Evolutionary conservation across 2,888 invertebrate genomes (phyloP).

Genomic region (Spilarctia lutea): DNA sequence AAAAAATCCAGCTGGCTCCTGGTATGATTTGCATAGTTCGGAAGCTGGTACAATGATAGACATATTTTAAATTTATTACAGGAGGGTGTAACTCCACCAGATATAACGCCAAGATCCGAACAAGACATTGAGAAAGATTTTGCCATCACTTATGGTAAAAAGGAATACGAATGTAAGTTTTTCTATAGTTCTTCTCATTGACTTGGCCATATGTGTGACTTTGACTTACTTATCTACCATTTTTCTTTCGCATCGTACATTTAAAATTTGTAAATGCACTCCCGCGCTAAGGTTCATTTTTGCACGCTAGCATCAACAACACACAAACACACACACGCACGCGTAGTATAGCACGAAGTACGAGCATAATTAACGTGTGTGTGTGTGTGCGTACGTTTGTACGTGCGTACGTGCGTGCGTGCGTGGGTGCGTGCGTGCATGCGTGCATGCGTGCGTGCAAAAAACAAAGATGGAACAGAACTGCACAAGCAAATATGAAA

Average conservation of each 20-base stretch:
- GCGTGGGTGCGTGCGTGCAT: too few relatives aligned
- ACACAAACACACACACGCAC: too few relatives aligned
- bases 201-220: background rate
- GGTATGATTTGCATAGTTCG: background rate
- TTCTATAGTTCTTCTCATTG: background rate
- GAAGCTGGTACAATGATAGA: background rate
- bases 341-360: too few relatives aligned
- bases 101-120: constrained; percentile 61
- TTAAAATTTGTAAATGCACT: too few relatives aligned
- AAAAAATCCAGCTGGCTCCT: background rate
- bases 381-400: too few relatives aligned
- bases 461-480: too few relatives aligned
- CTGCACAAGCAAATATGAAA: too few relatives aligned
- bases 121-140: constrained; percentile 74
- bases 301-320: too few relatives aligned
- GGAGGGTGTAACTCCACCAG: constrained; percentile 75
- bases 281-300: too few relatives aligned
- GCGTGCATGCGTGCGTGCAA: too few relatives aligned
- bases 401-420: too few relatives aligned
- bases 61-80: constrained; percentile 43
- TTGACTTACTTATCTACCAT: background rate
- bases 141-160: constrained; percentile 53
- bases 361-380: too few relatives aligned
- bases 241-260: background rate
- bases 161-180: constrained; percentile 73